These are phyloP conservation scores for Cetonia aurata DNA, from an alignment of 2,888 invertebrate species.

Conservation along the genomic window DNA sequence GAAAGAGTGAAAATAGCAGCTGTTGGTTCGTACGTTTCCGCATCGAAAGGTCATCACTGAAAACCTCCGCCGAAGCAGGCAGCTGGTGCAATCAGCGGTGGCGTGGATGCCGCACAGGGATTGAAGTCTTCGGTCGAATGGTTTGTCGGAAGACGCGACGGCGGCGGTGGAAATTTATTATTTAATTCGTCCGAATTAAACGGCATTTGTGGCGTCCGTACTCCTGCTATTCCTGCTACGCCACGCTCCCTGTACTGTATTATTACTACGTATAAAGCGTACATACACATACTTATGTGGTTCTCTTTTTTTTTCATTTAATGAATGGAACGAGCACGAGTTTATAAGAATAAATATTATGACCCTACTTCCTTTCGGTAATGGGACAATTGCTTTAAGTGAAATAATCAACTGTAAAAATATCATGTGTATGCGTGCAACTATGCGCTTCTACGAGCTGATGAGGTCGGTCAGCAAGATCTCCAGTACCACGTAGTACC, in stretches of 20 bases:
- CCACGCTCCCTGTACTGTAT: slow-evolving; percentile 5
- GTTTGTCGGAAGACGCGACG: slow-evolving; percentile 22
- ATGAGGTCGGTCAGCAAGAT: background rate
- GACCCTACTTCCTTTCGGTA: slow-evolving; percentile 64
- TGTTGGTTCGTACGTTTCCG: slow-evolving; percentile 4
- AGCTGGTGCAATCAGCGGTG: slow-evolving; percentile 25
- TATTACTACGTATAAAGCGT: slow-evolving; percentile 12
- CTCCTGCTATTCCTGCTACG: slow-evolving; percentile 46
- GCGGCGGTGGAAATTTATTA: slow-evolving; percentile 35
- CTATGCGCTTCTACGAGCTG: slow-evolving; percentile 26
- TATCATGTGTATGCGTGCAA: slow-evolving; percentile 39
- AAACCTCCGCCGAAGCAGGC: background rate
- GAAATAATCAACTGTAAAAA: slow-evolving; percentile 49
- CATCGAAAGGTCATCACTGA: background rate
- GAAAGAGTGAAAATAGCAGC: slow-evolving; percentile 21
- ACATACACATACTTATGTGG: slow-evolving; percentile 20
- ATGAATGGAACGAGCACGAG: slow-evolving; percentile 64
- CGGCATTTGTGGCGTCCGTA: slow-evolving; percentile 51
- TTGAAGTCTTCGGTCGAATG: slow-evolving; percentile 14
- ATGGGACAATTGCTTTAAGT: slow-evolving; percentile 54
- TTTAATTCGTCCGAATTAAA: slow-evolving; percentile 65
- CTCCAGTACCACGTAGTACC: no score
- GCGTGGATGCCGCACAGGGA: slow-evolving; percentile 28
- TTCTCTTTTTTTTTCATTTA: slow-evolving; percentile 48
- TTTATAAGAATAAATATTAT: slow-evolving; percentile 64